Evolutionary conservation across 2,797 vertebrate genomes (phyloP).

Genomic region (Perodicticus potto): DNA sequence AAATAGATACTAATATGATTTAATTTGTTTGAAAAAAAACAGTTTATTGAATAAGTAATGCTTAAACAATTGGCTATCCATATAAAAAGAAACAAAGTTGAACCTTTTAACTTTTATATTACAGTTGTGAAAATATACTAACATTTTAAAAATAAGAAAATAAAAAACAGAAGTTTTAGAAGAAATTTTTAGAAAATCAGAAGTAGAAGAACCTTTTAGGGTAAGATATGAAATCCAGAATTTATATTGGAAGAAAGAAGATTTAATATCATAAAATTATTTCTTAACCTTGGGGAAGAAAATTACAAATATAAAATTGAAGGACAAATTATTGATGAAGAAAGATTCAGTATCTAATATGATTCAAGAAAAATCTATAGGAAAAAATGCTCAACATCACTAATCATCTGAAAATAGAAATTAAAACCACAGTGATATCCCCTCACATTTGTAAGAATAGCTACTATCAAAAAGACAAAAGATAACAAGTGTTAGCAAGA

Average conservation of each 20-base stretch:
- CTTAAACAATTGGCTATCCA: background rate
- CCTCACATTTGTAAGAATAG: background rate
- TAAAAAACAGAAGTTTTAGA: conserved; percentile 8
- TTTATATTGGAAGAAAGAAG: background rate
- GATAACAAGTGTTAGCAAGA: background rate
- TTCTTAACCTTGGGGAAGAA: background rate
- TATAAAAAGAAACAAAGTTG: background rate
- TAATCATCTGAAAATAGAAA: background rate
- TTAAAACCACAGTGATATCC: background rate
- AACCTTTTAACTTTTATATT: background rate
- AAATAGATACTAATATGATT: background rate
- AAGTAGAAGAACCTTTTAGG: background rate
- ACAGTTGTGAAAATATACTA: background rate
- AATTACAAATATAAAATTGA: conserved; percentile 51
- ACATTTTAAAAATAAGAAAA: conserved; percentile 52
- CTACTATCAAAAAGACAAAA: background rate
- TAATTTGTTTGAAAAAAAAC: conserved; percentile 14
- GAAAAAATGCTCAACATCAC: background rate
- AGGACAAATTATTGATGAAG: background rate
- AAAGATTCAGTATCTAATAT: background rate
- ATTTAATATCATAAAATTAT: background rate
- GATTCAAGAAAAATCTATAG: background rate
- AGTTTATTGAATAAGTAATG: background rate
- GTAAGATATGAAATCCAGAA: background rate
- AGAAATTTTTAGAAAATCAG: conserved; percentile 19